These are phyloP conservation scores for Eupithecia vulgata DNA, from an alignment of 2,888 invertebrate genomes.

Conservation along the genomic window DNA sequence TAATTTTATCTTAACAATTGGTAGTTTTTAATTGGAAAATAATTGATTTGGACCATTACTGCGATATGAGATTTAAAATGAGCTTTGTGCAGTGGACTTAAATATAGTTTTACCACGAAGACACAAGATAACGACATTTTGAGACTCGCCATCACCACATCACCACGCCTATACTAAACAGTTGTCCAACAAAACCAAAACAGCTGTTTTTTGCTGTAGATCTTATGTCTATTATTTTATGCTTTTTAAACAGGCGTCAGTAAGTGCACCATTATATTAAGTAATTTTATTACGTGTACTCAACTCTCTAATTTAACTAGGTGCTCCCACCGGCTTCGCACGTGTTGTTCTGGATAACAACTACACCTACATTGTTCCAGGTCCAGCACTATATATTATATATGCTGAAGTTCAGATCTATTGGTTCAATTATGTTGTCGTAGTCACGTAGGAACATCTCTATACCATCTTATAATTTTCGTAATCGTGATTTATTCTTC, in stretches of 20 bases:
- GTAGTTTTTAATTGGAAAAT: conserved; percentile 62
- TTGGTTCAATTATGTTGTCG: neutral
- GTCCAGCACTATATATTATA: neutral
- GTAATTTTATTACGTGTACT: neutral
- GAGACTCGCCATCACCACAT: too few species aligned
- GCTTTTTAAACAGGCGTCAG: neutral
- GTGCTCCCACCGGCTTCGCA: neutral
- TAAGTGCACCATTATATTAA: neutral
- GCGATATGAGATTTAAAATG: conserved; percentile 45
- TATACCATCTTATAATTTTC: neutral
- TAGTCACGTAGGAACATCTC: neutral
- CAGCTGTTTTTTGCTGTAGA: neutral
- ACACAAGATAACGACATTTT: neutral
- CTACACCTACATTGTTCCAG: neutral
- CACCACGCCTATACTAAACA: too few species aligned
- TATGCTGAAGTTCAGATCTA: neutral
- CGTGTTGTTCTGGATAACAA: neutral
- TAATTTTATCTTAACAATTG: conserved; percentile 43
- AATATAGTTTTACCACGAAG: conserved; percentile 13
- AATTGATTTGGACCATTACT: conserved; percentile 64
- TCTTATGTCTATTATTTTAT: neutral
- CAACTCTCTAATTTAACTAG: neutral
- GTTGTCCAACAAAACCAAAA: neutral
- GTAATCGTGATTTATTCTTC: neutral
- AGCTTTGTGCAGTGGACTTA: conserved; percentile 39